phyloP scores from a whole-genome alignment of 37 sponge, comb jelly and placozoan genomes.

The Chondrilla cf. caribensis region DNA sequence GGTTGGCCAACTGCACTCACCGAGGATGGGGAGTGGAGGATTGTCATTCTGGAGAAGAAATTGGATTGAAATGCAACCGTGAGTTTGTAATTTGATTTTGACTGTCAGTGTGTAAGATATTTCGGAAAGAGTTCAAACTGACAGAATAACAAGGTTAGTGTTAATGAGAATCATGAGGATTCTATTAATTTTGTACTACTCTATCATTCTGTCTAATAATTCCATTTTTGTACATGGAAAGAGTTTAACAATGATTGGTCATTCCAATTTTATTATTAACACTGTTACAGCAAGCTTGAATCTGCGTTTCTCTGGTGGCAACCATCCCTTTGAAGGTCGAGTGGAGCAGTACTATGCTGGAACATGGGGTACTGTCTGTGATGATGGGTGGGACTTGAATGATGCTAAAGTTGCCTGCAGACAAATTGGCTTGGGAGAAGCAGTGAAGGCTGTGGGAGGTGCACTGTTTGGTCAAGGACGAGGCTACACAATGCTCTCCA shows the following conservation, averaged over 20 bases:
- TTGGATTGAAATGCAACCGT: slow-evolving; percentile 13
- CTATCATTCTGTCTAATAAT: no score
- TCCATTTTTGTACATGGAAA: no score
- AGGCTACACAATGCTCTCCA: background rate
- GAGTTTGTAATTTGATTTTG: no score
- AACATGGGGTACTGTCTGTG: slow-evolving; percentile 26
- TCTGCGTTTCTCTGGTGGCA: slow-evolving; percentile 1
- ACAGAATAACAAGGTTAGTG: no score
- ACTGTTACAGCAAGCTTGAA: background rate
- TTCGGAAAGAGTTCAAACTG: no score
- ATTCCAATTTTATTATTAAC: no score
- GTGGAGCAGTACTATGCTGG: slow-evolving; percentile 31
- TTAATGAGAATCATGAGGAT: no score
- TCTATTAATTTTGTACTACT: no score
- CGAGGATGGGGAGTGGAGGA: slow-evolving; percentile 24
- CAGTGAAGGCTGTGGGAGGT: slow-evolving; percentile 12
- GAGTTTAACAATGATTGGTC: no score
- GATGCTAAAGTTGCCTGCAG: slow-evolving; percentile 34
- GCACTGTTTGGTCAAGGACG: slow-evolving; percentile 9
- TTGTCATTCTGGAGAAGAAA: background rate
- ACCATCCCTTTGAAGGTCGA: slow-evolving; percentile 4
- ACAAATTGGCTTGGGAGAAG: slow-evolving; percentile 15
- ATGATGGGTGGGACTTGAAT: slow-evolving; percentile 2
- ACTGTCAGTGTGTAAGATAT: no score
- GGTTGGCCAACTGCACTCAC: slow-evolving; percentile 22